Percentiles rank a stretch among this genome's conserved stretches.
phyloP scores from a whole-genome alignment of 37 sponge, comb jelly and placozoan species.

The Petrosia ficiformis region DNA sequence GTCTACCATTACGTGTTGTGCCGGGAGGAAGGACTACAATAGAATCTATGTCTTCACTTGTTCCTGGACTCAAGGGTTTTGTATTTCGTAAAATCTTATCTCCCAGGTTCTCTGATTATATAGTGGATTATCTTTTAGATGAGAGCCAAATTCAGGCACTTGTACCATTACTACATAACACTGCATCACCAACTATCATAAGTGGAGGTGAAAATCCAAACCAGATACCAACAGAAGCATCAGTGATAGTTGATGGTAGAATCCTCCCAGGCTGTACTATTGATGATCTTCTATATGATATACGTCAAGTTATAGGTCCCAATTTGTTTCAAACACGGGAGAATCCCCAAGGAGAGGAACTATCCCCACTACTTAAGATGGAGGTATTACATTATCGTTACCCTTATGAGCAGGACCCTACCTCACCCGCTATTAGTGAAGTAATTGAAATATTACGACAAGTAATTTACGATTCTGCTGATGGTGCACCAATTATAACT shows the following conservation, averaged over 20 bases:
- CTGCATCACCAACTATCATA: slow-evolving; percentile 66
- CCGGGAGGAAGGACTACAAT: slow-evolving; percentile 36
- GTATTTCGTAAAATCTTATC: slow-evolving; percentile 52
- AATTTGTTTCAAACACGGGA: not conserved
- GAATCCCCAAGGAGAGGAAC: slow-evolving; percentile 17
- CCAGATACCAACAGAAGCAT: slow-evolving; percentile 74
- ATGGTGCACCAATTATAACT: slow-evolving; percentile 54
- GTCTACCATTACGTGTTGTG: slow-evolving; percentile 52
- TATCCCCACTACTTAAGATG: slow-evolving; percentile 39
- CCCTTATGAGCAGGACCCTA: slow-evolving; percentile 43
- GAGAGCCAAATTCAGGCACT: slow-evolving; percentile 39
- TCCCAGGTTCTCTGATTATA: slow-evolving; percentile 31
- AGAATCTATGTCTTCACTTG: slow-evolving; percentile 27
- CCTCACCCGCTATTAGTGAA: slow-evolving; percentile 14
- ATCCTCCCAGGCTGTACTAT: slow-evolving; percentile 68
- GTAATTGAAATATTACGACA: slow-evolving; percentile 29
- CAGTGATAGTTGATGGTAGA: slow-evolving; percentile 57
- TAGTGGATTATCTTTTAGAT: slow-evolving; percentile 30
- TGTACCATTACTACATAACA: slow-evolving; percentile 67
- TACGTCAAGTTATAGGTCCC: slow-evolving; percentile 54
- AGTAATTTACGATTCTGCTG: slow-evolving; percentile 20
- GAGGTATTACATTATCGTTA: slow-evolving; percentile 26
- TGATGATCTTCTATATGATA: slow-evolving; percentile 57
- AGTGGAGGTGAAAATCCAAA: slow-evolving; percentile 59
- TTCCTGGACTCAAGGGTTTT: slow-evolving; percentile 40